Evolutionary conservation across 2,888 invertebrate species (phyloP).

Genomic region (Oxyteleia sp.): DNA sequence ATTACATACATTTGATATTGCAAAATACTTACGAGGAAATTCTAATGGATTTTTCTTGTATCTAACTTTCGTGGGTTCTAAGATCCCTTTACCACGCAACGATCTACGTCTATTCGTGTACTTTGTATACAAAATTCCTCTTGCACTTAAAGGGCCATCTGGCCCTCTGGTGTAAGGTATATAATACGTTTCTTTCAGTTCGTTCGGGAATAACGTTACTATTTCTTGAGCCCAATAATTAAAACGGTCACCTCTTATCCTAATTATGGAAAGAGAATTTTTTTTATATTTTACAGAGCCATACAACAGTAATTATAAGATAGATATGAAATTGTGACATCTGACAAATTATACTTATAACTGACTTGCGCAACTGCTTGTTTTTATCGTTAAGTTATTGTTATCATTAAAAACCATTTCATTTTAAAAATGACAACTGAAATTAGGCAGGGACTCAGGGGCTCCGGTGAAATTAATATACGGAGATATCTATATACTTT

Average conservation of each 20-base stretch:
- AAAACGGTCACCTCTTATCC: conserved; percentile 65
- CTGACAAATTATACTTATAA: background rate
- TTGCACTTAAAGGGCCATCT: conserved; percentile 64
- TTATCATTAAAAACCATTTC: too few species aligned
- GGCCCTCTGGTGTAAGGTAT: conserved; percentile 67
- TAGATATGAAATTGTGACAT: too few species aligned
- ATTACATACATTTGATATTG: background rate
- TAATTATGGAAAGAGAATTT: conserved; percentile 16
- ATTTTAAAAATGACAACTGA: too few species aligned
- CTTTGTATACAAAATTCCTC: conserved; percentile 68
- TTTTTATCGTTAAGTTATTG: too few species aligned
- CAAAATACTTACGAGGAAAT: conserved; percentile 52
- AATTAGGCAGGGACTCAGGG: too few species aligned
- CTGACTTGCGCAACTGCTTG: too few species aligned
- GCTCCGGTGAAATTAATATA: too few species aligned
- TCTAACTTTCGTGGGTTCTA: conserved; percentile 64
- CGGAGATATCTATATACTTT: too few species aligned
- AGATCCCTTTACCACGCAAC: conserved; percentile 68
- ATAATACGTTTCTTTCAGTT: conserved; percentile 68
- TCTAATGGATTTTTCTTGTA: conserved; percentile 62
- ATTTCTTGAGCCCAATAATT: conserved; percentile 71
- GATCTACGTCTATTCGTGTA: conserved; percentile 67
- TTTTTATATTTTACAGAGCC: too few species aligned
- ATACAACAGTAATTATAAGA: too few species aligned
- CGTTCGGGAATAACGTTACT: conserved; percentile 68